These are phyloP conservation scores for Chelonoidis abingdonii DNA, from an alignment of 2,113 vertebrate genomes.

Conservation along the genomic window DNA sequence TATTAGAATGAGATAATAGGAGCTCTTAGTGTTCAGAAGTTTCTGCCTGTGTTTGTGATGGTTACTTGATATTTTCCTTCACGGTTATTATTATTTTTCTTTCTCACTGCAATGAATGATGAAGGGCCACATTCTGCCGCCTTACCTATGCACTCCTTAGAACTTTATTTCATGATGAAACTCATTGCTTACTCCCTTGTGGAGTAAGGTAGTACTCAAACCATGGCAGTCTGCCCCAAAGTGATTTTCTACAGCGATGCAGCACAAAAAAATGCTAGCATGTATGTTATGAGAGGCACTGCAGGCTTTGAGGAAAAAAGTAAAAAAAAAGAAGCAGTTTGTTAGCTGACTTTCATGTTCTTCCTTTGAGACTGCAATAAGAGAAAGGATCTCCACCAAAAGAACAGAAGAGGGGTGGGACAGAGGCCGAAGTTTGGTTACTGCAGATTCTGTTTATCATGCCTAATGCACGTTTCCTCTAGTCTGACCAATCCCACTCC, in stretches of 20 bases:
- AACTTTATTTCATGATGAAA: not conserved
- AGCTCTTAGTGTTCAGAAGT: not conserved
- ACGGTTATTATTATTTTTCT: not conserved
- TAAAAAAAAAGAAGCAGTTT: not conserved
- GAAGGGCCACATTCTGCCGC: not conserved
- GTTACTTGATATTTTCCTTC: not conserved
- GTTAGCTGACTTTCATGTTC: not conserved
- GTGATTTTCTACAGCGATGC: not conserved
- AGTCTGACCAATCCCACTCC: slow-evolving; percentile 28
- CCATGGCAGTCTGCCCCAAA: not conserved
- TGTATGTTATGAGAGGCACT: not conserved
- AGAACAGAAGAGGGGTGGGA: not conserved
- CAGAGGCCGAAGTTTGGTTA: slow-evolving; percentile 3
- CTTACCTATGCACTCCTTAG: accelerated
- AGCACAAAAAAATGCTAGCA: not conserved
- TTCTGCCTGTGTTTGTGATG: not conserved
- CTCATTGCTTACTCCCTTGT: not conserved
- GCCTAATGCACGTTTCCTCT: slow-evolving; percentile 13
- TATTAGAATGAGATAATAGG: not conserved
- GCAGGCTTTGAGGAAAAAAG: not conserved
- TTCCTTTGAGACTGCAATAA: not conserved
- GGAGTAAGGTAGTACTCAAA: accelerated
- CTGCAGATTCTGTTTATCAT: not conserved
- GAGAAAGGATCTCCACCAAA: not conserved
- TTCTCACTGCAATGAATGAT: not conserved